These are phyloP conservation scores for Gonioctena quinquepunctata DNA, from an alignment of 1,140 invertebrate species.

Conservation along the genomic window DNA sequence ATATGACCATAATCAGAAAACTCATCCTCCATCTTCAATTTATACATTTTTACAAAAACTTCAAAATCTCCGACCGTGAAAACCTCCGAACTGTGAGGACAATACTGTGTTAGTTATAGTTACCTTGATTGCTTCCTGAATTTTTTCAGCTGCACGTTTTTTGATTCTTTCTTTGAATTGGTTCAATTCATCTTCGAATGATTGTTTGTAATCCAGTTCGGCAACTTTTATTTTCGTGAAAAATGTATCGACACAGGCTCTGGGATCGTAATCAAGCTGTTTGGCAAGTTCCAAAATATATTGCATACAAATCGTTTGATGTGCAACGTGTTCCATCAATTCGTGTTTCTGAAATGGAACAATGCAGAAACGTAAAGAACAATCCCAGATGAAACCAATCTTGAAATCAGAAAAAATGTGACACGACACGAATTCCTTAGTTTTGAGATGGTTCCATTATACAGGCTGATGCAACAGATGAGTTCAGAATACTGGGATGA, in stretches of 20 bases:
- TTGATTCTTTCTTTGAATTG: constrained; percentile 89
- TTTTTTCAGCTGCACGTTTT: constrained; percentile 85
- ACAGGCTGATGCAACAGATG: too few relatives aligned
- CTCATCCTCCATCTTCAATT: too few relatives aligned
- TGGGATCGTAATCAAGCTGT: constrained; percentile 89
- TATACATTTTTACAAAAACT: too few relatives aligned
- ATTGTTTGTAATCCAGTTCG: constrained; percentile 88
- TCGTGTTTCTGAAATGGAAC: constrained; percentile 78
- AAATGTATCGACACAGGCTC: constrained; percentile 91
- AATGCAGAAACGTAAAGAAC: background rate
- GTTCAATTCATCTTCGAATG: constrained; percentile 92
- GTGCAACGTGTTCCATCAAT: constrained; percentile 94
- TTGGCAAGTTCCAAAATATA: constrained; percentile 97
- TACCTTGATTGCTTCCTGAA: constrained; percentile 81
- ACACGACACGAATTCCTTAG: too few relatives aligned
- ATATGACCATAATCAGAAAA: too few relatives aligned
- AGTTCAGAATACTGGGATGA: too few relatives aligned
- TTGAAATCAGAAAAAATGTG: too few relatives aligned
- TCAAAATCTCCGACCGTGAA: too few relatives aligned
- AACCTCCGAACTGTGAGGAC: too few relatives aligned
- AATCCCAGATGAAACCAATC: too few relatives aligned
- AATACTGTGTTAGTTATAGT: too few relatives aligned
- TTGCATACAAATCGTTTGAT: constrained; percentile 99
- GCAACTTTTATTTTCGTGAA: constrained; percentile 93
- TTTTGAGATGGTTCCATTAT: too few relatives aligned